Percentiles rank a stretch among this genome's conserved stretches.
phyloP scores from a whole-genome alignment of 1,140 invertebrate species.

The Drosophila nikananu region DNA sequence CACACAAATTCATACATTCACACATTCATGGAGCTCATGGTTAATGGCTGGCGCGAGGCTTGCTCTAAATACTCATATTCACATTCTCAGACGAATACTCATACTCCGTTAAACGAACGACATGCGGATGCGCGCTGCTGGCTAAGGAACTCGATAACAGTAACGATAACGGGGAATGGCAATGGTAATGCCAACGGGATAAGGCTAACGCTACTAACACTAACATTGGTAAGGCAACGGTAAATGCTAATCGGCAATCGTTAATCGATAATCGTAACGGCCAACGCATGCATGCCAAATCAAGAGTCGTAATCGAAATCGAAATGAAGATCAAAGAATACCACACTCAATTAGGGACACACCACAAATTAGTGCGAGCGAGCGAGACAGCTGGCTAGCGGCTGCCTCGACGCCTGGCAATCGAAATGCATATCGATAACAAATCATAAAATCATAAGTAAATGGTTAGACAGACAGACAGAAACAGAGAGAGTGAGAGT shows the following conservation, averaged over 20 bases:
- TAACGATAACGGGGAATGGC: slow-evolving; percentile 21
- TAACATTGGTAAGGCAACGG: slow-evolving; percentile 21
- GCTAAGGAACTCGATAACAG: slow-evolving; percentile 55
- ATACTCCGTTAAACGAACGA: slow-evolving; percentile 32
- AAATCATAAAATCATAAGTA: slow-evolving; percentile 32
- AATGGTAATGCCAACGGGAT: slow-evolving; percentile 6
- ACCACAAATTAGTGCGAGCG: slow-evolving; percentile 73
- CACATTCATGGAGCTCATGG: slow-evolving; percentile 22
- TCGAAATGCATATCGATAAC: slow-evolving; percentile 29
- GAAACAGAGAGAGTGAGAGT: slow-evolving; percentile 4
- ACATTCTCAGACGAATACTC: slow-evolving; percentile 19
- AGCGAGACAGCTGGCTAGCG: slow-evolving; percentile 39
- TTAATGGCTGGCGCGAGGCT: slow-evolving; percentile 13
- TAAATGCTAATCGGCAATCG: slow-evolving; percentile 3
- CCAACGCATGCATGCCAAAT: slow-evolving; percentile 46
- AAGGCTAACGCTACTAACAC: slow-evolving; percentile 22
- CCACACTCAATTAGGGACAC: slow-evolving; percentile 46
- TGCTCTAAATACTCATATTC: slow-evolving; percentile 22
- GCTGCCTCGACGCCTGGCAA: slow-evolving; percentile 32
- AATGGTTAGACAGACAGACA: slow-evolving; percentile 31
- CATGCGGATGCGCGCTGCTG: slow-evolving; percentile 79
- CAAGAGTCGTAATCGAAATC: slow-evolving; percentile 25
- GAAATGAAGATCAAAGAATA: slow-evolving; percentile 45
- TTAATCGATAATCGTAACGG: slow-evolving; percentile 13
- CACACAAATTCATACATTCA: slow-evolving; percentile 36